Percentiles rank a stretch among this genome's conserved stretches.
Evolutionary conservation across 2,888 invertebrate species (phyloP).

Genomic region (Smittia sp.): DNA sequence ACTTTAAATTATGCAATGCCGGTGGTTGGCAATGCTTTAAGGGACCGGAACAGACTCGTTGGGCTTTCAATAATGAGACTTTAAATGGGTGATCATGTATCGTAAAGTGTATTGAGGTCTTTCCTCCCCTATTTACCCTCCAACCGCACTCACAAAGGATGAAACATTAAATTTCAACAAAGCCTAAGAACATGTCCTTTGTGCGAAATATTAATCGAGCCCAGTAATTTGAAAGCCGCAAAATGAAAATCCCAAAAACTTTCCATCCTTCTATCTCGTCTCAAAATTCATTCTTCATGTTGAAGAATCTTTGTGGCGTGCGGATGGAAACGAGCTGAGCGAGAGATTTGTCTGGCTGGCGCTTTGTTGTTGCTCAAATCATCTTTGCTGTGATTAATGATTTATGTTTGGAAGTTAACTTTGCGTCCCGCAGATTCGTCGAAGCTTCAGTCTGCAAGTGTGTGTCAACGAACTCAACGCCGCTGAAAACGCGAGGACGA

Average conservation of each 20-base stretch:
- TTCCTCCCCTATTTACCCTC: no score
- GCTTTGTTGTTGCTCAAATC: background rate
- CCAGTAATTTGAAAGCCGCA: conserved; percentile 36
- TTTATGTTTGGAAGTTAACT: background rate
- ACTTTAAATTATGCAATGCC: conserved; percentile 24
- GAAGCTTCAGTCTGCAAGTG: background rate
- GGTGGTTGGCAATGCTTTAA: background rate
- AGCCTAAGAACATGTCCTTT: conserved; percentile 19
- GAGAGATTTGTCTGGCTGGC: background rate
- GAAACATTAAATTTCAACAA: background rate
- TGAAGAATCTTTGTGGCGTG: background rate
- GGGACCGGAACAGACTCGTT: background rate
- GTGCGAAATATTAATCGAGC: conserved; percentile 35
- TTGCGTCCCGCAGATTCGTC: background rate
- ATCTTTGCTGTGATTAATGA: background rate
- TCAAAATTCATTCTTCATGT: background rate
- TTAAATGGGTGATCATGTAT: conserved; percentile 36
- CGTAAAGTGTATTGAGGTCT: conserved; percentile 31
- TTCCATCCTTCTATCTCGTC: background rate
- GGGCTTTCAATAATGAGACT: conserved; percentile 30
- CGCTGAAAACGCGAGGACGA: no score
- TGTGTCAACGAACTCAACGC: background rate
- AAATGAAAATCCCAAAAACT: conserved; percentile 16
- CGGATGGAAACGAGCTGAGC: background rate
- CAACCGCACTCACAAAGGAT: conserved; percentile 1